Conservation (phyloP, 1,140 invertebrate genomes). For the Dendrolimus kikuchii region DNA sequence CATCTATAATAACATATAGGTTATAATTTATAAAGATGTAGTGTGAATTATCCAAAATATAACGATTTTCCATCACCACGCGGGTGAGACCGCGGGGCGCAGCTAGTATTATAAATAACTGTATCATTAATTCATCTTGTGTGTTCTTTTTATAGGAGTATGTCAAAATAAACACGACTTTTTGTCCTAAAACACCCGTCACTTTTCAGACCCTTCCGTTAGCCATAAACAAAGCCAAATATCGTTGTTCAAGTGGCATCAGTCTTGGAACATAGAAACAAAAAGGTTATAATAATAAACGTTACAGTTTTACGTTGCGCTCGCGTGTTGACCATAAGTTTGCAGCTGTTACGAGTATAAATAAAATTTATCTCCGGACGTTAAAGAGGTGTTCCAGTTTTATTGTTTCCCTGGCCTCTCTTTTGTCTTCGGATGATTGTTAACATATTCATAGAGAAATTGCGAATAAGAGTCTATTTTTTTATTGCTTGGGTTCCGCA, state of each 20-base stretch:
- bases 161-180: conserved; percentile 20
- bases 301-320: conserved; percentile 31
- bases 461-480: too few relatives aligned
- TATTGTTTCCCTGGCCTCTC: conserved; percentile 43
- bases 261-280: conserved; percentile 45
- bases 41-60: too few relatives aligned
- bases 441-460: background rate
- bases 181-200: conserved; percentile 23
- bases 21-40: too few relatives aligned
- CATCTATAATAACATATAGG: too few relatives aligned
- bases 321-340: conserved; percentile 64
- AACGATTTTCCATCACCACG: too few relatives aligned
- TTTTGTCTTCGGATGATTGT: conserved; percentile 33
- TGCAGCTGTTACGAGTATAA: conserved; percentile 66
- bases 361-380: conserved; percentile 67
- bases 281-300: conserved; percentile 62
- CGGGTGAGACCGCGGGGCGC: too few relatives aligned
- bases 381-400: conserved; percentile 54
- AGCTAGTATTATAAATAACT: too few relatives aligned
- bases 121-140: conserved; percentile 16
- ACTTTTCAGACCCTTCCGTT: conserved; percentile 25
- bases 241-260: conserved; percentile 26
- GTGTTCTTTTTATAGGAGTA: conserved; percentile 13
- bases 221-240: conserved; percentile 26
- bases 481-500: too few relatives aligned